Percentiles rank a stretch among this genome's conserved stretches.
phyloP scores from a whole-genome alignment of 2,888 invertebrate species.

The Siphonodentalium dalli region DNA sequence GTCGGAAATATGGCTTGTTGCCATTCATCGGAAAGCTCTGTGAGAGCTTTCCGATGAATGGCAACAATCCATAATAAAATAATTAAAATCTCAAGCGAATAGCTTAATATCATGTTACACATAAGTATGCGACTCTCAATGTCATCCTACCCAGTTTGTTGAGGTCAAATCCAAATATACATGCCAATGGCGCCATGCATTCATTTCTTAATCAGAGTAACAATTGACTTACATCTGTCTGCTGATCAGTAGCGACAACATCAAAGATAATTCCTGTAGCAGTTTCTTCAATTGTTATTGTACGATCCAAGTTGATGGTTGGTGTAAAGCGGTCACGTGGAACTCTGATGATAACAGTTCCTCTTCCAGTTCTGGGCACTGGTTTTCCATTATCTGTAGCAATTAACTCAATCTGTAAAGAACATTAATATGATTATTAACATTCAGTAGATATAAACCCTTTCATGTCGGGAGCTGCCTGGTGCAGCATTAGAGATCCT shows the following conservation, averaged over 20 bases:
- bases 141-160: no score
- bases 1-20: no score
- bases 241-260: constrained; percentile 32
- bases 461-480: background rate
- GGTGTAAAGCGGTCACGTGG: constrained; percentile 42
- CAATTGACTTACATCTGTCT: constrained; percentile 35
- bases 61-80: no score
- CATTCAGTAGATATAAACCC: background rate
- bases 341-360: constrained; percentile 43
- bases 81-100: no score
- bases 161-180: no score
- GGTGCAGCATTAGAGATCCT: background rate
- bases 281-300: constrained; percentile 30
- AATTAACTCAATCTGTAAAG: constrained; percentile 37
- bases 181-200: no score
- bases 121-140: no score
- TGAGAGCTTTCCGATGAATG: no score
- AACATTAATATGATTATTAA: background rate
- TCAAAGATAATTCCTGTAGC: constrained; percentile 23
- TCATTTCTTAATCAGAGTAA: no score
- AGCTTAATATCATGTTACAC: no score
- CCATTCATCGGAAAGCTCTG: no score
- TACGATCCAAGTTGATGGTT: constrained; percentile 34
- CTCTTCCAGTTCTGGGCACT: constrained; percentile 25
- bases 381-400: constrained; percentile 47